A percentile compares a stretch with the other conserved stretches of the same genome.
phyloP scores from a whole-genome alignment of 2,888 invertebrate species.

The Smittia sp. region DNA sequence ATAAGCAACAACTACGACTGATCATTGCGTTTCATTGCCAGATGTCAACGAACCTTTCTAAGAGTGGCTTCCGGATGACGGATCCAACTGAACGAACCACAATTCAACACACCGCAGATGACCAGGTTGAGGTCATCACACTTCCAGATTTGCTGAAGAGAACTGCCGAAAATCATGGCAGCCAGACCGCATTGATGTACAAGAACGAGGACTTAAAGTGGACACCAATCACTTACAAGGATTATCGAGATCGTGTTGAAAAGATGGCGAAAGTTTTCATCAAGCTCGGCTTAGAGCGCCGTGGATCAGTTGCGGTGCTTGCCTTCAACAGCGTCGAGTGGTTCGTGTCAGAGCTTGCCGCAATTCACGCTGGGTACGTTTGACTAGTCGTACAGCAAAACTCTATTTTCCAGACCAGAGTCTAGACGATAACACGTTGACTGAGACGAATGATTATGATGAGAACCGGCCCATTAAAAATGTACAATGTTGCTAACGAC shows the following conservation, averaged over 20 bases:
- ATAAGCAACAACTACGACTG: too few species aligned
- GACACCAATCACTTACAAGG: conserved; percentile 68
- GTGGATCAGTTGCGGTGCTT: conserved; percentile 80
- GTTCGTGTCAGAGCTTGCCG: conserved; percentile 81
- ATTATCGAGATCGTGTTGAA: conserved; percentile 73
- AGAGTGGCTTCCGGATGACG: too few species aligned
- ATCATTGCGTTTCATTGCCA: too few species aligned
- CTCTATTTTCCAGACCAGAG: conserved; percentile 55
- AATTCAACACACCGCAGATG: conserved; percentile 51
- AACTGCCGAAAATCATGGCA: conserved; percentile 63
- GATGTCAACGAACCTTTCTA: too few species aligned
- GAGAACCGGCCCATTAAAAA: too few species aligned
- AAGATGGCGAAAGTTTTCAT: conserved; percentile 81
- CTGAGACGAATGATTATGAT: too few species aligned
- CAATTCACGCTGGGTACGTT: conserved; percentile 82
- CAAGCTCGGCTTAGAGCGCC: conserved; percentile 75
- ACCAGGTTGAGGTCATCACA: conserved; percentile 66
- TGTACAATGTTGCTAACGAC: too few species aligned
- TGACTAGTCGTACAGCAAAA: neutral
- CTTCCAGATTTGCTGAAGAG: conserved; percentile 70
- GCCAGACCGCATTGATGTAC: conserved; percentile 64
- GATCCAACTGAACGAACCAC: too few species aligned
- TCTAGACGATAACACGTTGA: too few species aligned
- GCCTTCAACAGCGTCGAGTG: conserved; percentile 92
- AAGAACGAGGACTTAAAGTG: conserved; percentile 60